These are phyloP conservation scores for Elachura formosa DNA, from an alignment of 2,113 vertebrate species.

Conservation along the genomic window DNA sequence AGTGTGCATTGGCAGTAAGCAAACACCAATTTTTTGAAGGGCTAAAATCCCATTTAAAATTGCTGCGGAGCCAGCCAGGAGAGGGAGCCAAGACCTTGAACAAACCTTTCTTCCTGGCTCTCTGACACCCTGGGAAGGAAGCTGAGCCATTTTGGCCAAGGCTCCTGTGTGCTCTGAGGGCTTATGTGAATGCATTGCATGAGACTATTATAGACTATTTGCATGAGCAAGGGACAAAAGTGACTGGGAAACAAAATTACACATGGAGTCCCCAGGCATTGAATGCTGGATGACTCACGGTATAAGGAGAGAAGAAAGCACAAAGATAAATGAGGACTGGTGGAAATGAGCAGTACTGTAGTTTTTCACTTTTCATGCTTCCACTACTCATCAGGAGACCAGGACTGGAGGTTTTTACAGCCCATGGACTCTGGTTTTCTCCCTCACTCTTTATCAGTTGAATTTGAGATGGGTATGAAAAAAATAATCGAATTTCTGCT, in stretches of 20 bases:
- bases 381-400: not conserved
- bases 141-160: constrained; percentile 37
- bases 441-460: not conserved
- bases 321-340: not conserved
- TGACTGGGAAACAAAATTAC: not conserved
- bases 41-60: not conserved
- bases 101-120: constrained; percentile 30
- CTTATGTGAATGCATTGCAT: not conserved
- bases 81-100: constrained; percentile 66
- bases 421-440: not conserved
- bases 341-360: not conserved
- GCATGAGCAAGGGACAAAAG: not conserved
- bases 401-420: not conserved
- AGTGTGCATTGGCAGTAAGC: not conserved
- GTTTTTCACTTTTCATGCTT: not conserved
- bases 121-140: constrained; percentile 2
- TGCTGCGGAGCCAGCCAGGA: constrained; percentile 60
- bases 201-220: too few relatives aligned
- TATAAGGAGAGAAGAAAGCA: not conserved
- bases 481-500: not conserved
- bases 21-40: not conserved
- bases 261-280: not conserved
- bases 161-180: not conserved
- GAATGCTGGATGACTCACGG: not conserved
- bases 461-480: not conserved